A percentile compares a stretch with the other conserved stretches of the same genome.
phyloP scores from a whole-genome alignment of 2,113 vertebrate species.

The Malaclemys terrapin region DNA sequence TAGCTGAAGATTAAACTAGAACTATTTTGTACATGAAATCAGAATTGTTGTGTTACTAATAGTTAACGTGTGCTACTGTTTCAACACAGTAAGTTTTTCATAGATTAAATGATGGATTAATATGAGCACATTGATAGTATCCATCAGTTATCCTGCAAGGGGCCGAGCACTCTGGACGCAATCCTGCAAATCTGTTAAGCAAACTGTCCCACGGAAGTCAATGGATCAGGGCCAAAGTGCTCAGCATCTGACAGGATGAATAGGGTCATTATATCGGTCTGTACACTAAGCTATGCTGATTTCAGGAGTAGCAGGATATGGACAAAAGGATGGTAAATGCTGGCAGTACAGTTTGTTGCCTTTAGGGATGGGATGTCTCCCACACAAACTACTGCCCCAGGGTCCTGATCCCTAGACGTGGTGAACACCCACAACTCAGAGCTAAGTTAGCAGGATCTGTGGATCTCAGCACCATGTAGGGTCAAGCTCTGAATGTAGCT shows the following conservation, averaged over 20 bases:
- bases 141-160: fast-evolving
- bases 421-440: background rate
- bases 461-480: background rate
- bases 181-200: background rate
- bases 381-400: background rate
- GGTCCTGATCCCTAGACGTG: background rate
- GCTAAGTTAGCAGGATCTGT: background rate
- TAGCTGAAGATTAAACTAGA: background rate
- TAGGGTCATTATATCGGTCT: background rate
- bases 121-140: background rate
- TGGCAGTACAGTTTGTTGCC: background rate
- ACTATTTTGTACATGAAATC: fast-evolving
- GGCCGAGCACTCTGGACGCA: background rate
- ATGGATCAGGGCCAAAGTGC: background rate
- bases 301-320: background rate
- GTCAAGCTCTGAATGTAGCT: background rate
- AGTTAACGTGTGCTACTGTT: background rate
- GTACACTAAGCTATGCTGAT: background rate
- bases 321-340: background rate
- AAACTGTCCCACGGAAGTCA: background rate
- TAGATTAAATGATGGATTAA: background rate
- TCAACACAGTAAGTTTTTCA: fast-evolving
- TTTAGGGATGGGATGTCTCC: background rate
- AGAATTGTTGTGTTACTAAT: background rate
- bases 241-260: background rate